phyloP scores from a whole-genome alignment of 2,797 vertebrate genomes.

The Novumbra hubbsi region DNA sequence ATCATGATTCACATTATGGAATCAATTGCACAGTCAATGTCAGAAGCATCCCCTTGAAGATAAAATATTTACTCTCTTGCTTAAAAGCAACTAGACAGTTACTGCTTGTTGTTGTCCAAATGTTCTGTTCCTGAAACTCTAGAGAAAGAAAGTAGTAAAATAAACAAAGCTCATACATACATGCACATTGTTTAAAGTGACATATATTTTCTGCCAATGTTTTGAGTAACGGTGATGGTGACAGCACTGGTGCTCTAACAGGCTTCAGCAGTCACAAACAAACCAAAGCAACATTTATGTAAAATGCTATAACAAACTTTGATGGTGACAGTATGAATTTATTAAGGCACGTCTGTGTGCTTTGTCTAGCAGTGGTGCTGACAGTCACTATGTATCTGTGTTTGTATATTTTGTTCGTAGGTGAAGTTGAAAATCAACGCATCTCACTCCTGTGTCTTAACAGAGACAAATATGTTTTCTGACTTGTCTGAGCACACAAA shows the following conservation, averaged over 20 bases:
- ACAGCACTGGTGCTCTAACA: not conserved
- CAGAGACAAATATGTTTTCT: not conserved
- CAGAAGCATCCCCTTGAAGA: constrained; percentile 68
- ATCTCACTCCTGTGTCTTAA: not conserved
- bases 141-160: constrained; percentile 27
- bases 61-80: constrained; percentile 51
- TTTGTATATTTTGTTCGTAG: not conserved
- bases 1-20: constrained; percentile 77
- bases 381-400: not conserved
- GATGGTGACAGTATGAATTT: not conserved
- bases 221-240: not conserved
- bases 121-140: constrained; percentile 38
- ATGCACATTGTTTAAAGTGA: not conserved
- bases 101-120: constrained; percentile 9
- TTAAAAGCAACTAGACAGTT: constrained; percentile 28
- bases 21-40: constrained; percentile 79
- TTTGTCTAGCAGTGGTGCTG: not conserved
- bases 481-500: not conserved
- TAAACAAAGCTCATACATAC: constrained; percentile 5
- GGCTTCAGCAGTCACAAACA: not conserved
- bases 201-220: not conserved
- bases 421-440: constrained; percentile 1
- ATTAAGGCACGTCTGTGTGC: not conserved
- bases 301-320: not conserved
- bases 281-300: not conserved